Conservation (phyloP, 2,797 vertebrate genomes). For the Botia kubotai region DNA sequence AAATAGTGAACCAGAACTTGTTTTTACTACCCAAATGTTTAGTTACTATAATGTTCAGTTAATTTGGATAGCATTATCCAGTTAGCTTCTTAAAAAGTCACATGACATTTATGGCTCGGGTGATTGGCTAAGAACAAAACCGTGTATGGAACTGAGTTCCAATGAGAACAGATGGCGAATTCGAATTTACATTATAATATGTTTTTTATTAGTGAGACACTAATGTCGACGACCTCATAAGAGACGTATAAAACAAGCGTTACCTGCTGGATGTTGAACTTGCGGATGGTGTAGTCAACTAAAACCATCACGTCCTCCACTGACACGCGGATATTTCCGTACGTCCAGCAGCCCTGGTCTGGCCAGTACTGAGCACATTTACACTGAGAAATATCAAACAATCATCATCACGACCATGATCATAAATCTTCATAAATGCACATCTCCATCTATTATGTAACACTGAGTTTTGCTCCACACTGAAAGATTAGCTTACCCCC, state of each 20-base stretch:
- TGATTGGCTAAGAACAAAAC: too few relatives aligned
- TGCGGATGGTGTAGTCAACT: conserved; percentile 97
- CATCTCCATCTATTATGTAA: conserved; percentile 8
- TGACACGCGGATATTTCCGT: conserved; percentile 95
- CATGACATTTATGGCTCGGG: too few relatives aligned
- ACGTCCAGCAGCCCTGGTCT: conserved; percentile 99
- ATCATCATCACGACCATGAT: neutral
- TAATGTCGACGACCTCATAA: neutral
- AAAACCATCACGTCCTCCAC: conserved; percentile 95
- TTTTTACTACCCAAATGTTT: too few relatives aligned
- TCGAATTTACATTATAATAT: too few relatives aligned
- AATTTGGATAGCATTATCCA: too few relatives aligned
- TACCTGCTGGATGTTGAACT: conserved; percentile 99
- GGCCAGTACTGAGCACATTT: conserved; percentile 99
- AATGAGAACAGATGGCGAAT: too few relatives aligned
- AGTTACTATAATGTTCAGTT: too few relatives aligned
- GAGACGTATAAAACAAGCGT: too few relatives aligned
- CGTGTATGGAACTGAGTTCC: too few relatives aligned
- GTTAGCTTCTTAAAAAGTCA: too few relatives aligned
- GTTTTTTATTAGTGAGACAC: neutral
- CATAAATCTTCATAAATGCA: conserved; percentile 30
- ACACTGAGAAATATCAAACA: conserved; percentile 78
- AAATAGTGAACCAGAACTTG: too few relatives aligned
- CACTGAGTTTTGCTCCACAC: neutral
- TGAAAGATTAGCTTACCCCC: conserved; percentile 27